These are phyloP conservation scores for Egretta garzetta DNA, from an alignment of 2,113 vertebrate genomes.

Conservation along the genomic window DNA sequence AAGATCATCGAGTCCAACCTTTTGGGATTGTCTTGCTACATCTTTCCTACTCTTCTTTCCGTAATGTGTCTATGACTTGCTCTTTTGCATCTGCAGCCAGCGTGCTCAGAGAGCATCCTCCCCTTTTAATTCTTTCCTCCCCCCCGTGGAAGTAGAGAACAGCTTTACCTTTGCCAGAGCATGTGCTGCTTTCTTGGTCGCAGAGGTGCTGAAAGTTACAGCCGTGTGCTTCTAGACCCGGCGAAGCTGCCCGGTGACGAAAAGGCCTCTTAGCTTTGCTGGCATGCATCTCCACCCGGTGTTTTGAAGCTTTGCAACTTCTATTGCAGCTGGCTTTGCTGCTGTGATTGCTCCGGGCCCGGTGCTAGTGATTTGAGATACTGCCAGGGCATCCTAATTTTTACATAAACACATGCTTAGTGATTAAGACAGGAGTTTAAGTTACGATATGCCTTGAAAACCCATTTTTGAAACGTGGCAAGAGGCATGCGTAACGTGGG, in stretches of 20 bases:
- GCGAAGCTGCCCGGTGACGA: background rate
- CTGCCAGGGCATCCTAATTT: background rate
- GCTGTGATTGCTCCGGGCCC: background rate
- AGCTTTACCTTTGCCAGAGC: background rate
- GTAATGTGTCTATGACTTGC: fast-evolving
- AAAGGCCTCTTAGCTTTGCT: background rate
- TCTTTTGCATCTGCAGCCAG: background rate
- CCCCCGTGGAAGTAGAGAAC: background rate
- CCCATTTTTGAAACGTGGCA: fast-evolving
- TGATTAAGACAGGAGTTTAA: background rate
- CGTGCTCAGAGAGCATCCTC: background rate
- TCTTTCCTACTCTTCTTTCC: background rate
- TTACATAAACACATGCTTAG: background rate
- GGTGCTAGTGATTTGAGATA: background rate
- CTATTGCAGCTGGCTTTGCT: background rate
- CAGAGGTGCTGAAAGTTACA: conserved; percentile 42
- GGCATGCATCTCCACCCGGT: fast-evolving
- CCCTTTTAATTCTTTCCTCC: background rate
- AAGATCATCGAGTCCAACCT: no score
- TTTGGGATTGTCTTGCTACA: background rate
- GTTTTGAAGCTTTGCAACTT: background rate
- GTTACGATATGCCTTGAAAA: fast-evolving
- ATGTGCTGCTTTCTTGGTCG: background rate
- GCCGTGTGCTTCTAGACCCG: fast-evolving
- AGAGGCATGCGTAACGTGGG: fast-evolving